A percentile compares a stretch with the other conserved stretches of the same genome.
Evolutionary conservation across 2,888 invertebrate genomes (phyloP).

Genomic region (Caenorhabditis wallacei): DNA sequence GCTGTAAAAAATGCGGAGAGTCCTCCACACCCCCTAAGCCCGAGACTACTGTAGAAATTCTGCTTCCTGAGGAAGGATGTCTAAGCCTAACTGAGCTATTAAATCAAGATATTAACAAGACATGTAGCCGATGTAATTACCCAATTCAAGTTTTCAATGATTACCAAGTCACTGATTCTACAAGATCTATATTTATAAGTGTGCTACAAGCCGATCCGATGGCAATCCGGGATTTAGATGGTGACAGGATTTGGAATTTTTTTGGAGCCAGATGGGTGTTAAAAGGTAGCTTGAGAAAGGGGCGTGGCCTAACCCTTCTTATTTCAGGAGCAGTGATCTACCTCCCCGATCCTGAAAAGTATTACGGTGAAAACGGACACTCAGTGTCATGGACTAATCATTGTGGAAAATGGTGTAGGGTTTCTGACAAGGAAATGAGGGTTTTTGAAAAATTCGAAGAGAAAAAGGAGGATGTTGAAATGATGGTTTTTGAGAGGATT

Average conservation of each 20-base stretch:
- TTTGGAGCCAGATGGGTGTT: constrained; percentile 11
- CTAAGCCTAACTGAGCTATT: background rate
- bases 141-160: background rate
- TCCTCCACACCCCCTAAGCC: background rate
- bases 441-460: constrained; percentile 2
- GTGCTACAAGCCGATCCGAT: constrained; percentile 19
- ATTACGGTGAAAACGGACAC: constrained; percentile 13
- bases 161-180: background rate
- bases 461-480: background rate
- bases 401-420: constrained; percentile 1
- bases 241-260: background rate
- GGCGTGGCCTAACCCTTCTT: background rate
- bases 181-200: background rate
- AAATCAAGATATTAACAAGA: background rate
- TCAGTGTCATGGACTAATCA: constrained; percentile 18
- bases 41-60: background rate
- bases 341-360: background rate
- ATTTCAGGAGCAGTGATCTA: constrained; percentile 13
- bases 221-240: background rate
- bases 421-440: background rate
- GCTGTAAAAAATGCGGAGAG: constrained; percentile 3
- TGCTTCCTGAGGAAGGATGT: background rate
- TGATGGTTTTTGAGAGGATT: constrained; percentile 26
- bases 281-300: constrained; percentile 1
- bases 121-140: background rate